Percentiles rank a stretch among this genome's conserved stretches.
Conservation (phyloP, 2,888 invertebrate species). For the Oscheius onirici region DNA sequence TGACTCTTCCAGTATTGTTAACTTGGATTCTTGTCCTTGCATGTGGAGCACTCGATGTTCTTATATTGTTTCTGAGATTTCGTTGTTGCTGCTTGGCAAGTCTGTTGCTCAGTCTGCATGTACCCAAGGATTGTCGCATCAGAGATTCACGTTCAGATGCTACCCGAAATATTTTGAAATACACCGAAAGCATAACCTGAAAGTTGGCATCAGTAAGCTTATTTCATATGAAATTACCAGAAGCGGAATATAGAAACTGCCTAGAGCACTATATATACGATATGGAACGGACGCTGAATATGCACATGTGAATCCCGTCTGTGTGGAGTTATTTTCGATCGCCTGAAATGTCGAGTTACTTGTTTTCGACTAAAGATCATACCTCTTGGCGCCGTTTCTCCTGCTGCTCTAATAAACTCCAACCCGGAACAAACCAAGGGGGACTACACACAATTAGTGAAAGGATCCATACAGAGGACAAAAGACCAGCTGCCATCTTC, state of each 20-base stretch:
- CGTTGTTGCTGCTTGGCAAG: conserved; percentile 58
- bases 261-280: conserved; percentile 73
- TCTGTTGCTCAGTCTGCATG: conserved; percentile 67
- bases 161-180: conserved; percentile 71
- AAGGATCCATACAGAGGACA: conserved; percentile 71
- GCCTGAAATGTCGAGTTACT: background rate
- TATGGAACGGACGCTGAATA: conserved; percentile 71
- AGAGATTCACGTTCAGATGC: conserved; percentile 69
- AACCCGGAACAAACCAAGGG: conserved; percentile 71
- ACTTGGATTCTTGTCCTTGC: conserved; percentile 52
- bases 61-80: conserved; percentile 49
- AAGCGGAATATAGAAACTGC: conserved; percentile 74
- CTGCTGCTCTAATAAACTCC: conserved; percentile 61
- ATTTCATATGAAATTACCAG: conserved; percentile 49
- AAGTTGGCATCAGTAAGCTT: conserved; percentile 15
- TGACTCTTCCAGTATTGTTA: conserved; percentile 48
- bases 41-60: conserved; percentile 57
- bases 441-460: conserved; percentile 72
- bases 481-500: conserved; percentile 69
- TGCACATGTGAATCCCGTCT: conserved; percentile 59
- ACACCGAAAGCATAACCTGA: conserved; percentile 73
- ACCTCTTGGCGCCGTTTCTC: conserved; percentile 23
- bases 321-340: conserved; percentile 20
- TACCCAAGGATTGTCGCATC: conserved; percentile 69
- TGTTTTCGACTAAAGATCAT: background rate